These are phyloP conservation scores for Oplegnathus fasciatus DNA, from an alignment of 2,113 vertebrate genomes.

Conservation along the genomic window DNA sequence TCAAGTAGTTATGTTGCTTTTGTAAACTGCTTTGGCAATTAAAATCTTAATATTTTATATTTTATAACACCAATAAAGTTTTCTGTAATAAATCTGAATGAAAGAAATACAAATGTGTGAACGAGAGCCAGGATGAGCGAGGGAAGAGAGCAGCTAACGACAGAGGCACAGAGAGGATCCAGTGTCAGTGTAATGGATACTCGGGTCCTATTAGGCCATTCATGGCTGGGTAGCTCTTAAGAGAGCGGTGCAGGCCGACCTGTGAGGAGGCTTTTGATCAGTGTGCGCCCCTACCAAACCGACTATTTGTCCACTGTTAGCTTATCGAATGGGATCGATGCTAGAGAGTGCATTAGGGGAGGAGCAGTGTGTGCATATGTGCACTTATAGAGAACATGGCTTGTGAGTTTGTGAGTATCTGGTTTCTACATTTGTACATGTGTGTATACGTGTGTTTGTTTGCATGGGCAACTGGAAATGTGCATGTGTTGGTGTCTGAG, in stretches of 20 bases:
- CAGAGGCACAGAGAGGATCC: constrained; percentile 38
- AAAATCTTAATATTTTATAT: neutral
- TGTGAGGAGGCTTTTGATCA: constrained; percentile 70
- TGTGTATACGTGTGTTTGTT: neutral
- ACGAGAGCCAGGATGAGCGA: constrained; percentile 3
- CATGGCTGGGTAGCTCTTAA: constrained; percentile 77
- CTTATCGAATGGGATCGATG: constrained; percentile 63
- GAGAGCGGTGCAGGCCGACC: constrained; percentile 58
- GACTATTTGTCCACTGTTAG: constrained; percentile 59
- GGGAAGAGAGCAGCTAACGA: constrained; percentile 12
- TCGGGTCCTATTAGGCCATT: constrained; percentile 70
- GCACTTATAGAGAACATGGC: neutral
- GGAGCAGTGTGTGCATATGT: constrained; percentile 10
- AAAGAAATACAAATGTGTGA: constrained; percentile 9
- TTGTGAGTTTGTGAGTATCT: neutral
- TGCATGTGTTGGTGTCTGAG: constrained; percentile 19
- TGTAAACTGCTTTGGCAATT: neutral
- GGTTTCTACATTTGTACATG: neutral
- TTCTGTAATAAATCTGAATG: neutral
- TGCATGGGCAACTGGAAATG: neutral
- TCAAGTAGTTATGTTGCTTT: neutral
- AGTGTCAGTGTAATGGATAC: constrained; percentile 76
- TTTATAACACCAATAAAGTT: rapidly evolving
- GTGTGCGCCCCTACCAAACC: neutral
- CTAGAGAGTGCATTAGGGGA: constrained; percentile 13